Percentiles rank a stretch among this genome's conserved stretches.
phyloP scores from a whole-genome alignment of 1,140 invertebrate genomes.

The Drosophila pseudoobscura region DNA sequence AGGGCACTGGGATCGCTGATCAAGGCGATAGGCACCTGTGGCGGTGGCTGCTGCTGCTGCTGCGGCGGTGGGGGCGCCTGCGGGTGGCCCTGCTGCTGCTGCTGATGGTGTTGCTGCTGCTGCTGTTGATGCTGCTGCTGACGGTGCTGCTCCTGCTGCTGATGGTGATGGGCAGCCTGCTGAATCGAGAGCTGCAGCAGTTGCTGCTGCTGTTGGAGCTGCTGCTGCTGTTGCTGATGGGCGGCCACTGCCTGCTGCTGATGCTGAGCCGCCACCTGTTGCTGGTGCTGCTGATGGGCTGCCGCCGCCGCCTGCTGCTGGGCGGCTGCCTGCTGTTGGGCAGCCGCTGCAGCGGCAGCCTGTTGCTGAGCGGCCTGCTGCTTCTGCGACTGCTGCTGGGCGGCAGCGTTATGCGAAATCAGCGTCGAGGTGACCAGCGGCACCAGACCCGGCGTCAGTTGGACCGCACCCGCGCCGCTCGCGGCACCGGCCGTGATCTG shows the following conservation, averaged over 20 bases:
- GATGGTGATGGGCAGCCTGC: slow-evolving; percentile 55
- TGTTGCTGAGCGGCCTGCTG: slow-evolving; percentile 63
- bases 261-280: slow-evolving; percentile 64
- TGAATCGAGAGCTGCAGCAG: slow-evolving; percentile 49
- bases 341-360: slow-evolving; percentile 58
- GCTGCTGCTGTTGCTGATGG: slow-evolving; percentile 70
- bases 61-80: slow-evolving; percentile 63
- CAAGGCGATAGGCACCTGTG: slow-evolving; percentile 74
- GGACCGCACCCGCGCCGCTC: slow-evolving; percentile 68
- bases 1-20: slow-evolving; percentile 78
- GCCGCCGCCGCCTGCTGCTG: slow-evolving; percentile 63
- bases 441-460: slow-evolving; percentile 73
- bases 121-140: slow-evolving; percentile 73
- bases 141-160: slow-evolving; percentile 66
- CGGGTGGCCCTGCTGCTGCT: slow-evolving; percentile 49
- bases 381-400: slow-evolving; percentile 71
- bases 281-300: slow-evolving; percentile 70
- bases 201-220: slow-evolving; percentile 64
- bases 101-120: slow-evolving; percentile 75
- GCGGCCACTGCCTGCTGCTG: slow-evolving; percentile 59
- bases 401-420: slow-evolving; percentile 74
- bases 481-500: slow-evolving; percentile 79
- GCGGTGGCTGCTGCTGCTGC: slow-evolving; percentile 70
- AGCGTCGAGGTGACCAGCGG: slow-evolving; percentile 80
- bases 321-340: slow-evolving; percentile 63